Evolutionary conservation across 2,113 vertebrate genomes (phyloP), one percentile per base, ranked within the genome.

Genomic region (Indicator maculatus): DNA sequence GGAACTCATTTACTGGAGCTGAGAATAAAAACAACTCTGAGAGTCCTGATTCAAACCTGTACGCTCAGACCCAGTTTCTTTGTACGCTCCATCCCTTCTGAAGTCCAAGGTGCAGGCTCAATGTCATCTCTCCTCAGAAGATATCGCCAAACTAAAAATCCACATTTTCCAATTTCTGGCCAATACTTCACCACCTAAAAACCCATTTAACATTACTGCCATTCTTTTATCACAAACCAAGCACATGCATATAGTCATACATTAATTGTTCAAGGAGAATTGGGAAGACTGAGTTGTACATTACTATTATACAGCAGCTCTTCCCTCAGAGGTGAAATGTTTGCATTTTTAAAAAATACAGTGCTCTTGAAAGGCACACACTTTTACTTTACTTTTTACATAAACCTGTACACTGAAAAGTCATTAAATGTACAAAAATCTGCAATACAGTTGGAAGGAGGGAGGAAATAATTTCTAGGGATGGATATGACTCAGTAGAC

Each of bases 91-190:
- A 98, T 97, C 89, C 99, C 99, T 96, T 99, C 99, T 17, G 99
- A 98, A 11, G 99, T 99, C 99, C 99, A 99, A 17, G 99, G 99
- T 8, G 99, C 99, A 65, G 99, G 99, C 80, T 99, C 99, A 89
- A 98, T 75, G n/a, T 99, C 99, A 82, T 99, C 99, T 87, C 99
- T 98, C 95, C 99, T 98, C 96, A 99, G 96, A 95, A 99, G 98
- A 93, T 99, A 99, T 39, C 99, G 98, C 99, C 99, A 99, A 90
- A 99, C 99, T 94, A 99, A 97, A 96, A 99, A 99, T 26, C 99
- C 99, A 93, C 99, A 99, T 91, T 99, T 99, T 83, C 99, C 99
- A 53, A 99, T 99, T 98, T 99, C 99, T 36, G 99, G 99, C 99
- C 99, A 99, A 80, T 99, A 99, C 96, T 99, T 99, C n/a, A 99